Percentiles rank a stretch among this genome's conserved stretches.
phyloP scores from a whole-genome alignment of 2,888 invertebrate genomes.

The Panzeria rudis region DNA sequence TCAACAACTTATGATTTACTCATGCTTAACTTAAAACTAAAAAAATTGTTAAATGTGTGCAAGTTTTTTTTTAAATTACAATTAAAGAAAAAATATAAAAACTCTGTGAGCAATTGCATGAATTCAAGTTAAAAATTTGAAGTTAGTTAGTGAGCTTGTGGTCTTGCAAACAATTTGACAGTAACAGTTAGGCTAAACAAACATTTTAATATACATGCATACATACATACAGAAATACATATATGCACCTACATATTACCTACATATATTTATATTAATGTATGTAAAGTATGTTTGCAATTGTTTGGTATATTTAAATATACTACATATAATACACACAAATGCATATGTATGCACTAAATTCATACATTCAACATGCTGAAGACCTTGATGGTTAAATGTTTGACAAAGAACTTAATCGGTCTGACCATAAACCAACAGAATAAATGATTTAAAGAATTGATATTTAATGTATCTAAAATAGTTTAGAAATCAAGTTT shows the following conservation, averaged over 20 bases:
- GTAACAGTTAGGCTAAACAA: neutral
- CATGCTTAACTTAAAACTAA: slow-evolving; percentile 19
- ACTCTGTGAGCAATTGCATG: slow-evolving; percentile 35
- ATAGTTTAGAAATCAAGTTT: slow-evolving; percentile 52
- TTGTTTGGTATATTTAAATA: neutral
- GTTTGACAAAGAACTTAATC: slow-evolving; percentile 67
- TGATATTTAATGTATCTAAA: slow-evolving; percentile 30
- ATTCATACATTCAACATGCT: slow-evolving; percentile 11
- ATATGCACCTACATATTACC: neutral
- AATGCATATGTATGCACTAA: neutral
- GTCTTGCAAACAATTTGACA: neutral
- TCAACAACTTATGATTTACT: slow-evolving; percentile 5
- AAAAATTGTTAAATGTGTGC: neutral
- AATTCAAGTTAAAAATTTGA: slow-evolving; percentile 21
- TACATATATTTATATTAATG: neutral
- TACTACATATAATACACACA: neutral
- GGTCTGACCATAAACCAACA: slow-evolving; percentile 16
- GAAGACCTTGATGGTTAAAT: slow-evolving; percentile 58
- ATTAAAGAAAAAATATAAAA: slow-evolving; percentile 21
- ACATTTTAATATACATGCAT: neutral
- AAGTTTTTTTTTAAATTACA: slow-evolving; percentile 24
- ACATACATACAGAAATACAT: neutral
- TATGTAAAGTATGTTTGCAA: neutral
- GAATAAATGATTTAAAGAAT: slow-evolving; percentile 38
- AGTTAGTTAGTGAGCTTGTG: slow-evolving; percentile 1